Conservation (phyloP, 2,797 vertebrate species). For the Podarcis siculus region DNA sequence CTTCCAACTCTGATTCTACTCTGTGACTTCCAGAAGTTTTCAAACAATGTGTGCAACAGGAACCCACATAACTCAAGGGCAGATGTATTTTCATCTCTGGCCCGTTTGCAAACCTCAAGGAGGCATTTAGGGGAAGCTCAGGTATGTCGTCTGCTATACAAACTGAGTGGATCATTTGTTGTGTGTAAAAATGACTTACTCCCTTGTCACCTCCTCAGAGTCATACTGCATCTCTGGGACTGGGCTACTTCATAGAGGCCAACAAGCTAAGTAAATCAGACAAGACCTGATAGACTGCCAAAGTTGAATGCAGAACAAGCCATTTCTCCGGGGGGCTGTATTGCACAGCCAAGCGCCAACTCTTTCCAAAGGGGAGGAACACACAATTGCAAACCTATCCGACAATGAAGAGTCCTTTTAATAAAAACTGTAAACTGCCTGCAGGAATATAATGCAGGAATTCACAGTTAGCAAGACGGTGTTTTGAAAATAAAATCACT, state of each 20-base stretch:
- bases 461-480: conserved; percentile 5
- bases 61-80: neutral
- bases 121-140: conserved; percentile 3
- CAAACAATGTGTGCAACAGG: neutral
- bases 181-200: neutral
- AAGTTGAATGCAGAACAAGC: neutral
- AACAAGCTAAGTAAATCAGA: conserved; percentile 28
- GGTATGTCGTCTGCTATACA: neutral
- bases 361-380: neutral
- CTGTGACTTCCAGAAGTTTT: neutral
- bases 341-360: neutral
- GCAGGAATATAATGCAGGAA: neutral
- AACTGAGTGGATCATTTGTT: neutral
- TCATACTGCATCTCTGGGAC: neutral
- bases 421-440: neutral
- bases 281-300: neutral
- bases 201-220: neutral
- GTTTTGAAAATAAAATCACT: conserved; percentile 9
- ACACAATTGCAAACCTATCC: neutral
- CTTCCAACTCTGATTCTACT: neutral
- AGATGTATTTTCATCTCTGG: conserved; percentile 1
- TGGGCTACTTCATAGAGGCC: neutral
- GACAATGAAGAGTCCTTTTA: neutral
- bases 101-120: neutral
- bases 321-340: neutral